Conservation (phyloP, 2,888 invertebrate species). For the Trichopoda pennipes region DNA sequence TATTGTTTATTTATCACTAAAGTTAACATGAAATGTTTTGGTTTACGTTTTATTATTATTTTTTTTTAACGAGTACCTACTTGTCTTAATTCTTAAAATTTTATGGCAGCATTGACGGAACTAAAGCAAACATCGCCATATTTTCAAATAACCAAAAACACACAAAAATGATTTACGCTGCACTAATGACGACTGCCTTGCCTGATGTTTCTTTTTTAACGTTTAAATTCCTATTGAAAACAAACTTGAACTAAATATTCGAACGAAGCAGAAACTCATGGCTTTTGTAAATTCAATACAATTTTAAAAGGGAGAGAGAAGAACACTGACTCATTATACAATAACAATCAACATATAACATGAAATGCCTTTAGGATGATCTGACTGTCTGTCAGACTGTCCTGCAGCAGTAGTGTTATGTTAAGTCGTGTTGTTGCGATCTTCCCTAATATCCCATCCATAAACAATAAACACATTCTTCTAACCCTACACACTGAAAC, state of each 20-base stretch:
- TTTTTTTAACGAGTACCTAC: not conserved
- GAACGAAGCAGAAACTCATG: slow-evolving; percentile 57
- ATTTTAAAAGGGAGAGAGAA: slow-evolving; percentile 22
- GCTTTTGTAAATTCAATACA: slow-evolving; percentile 56
- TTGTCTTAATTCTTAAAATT: not conserved
- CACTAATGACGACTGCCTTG: slow-evolving; percentile 21
- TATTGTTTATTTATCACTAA: not conserved
- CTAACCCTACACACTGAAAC: slow-evolving; percentile 72
- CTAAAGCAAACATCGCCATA: slow-evolving; percentile 29
- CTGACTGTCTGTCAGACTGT: slow-evolving; percentile 27
- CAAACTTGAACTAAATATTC: slow-evolving; percentile 59
- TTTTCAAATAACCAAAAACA: slow-evolving; percentile 38
- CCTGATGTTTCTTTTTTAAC: slow-evolving; percentile 63
- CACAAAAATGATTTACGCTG: slow-evolving; percentile 32
- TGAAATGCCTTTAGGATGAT: slow-evolving; percentile 37
- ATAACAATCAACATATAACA: slow-evolving; percentile 34
- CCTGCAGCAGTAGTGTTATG: not conserved
- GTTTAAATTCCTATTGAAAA: slow-evolving; percentile 67
- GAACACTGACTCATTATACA: slow-evolving; percentile 45
- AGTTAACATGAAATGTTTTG: not conserved
- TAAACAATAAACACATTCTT: slow-evolving; percentile 34
- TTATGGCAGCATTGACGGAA: slow-evolving; percentile 39
- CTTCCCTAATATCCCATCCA: slow-evolving; percentile 40
- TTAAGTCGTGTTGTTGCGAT: slow-evolving; percentile 10
- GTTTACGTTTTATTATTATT: not conserved